Evolutionary conservation across 2,113 vertebrate genomes (phyloP).

Genomic region (Gymnorhina tibicen): DNA sequence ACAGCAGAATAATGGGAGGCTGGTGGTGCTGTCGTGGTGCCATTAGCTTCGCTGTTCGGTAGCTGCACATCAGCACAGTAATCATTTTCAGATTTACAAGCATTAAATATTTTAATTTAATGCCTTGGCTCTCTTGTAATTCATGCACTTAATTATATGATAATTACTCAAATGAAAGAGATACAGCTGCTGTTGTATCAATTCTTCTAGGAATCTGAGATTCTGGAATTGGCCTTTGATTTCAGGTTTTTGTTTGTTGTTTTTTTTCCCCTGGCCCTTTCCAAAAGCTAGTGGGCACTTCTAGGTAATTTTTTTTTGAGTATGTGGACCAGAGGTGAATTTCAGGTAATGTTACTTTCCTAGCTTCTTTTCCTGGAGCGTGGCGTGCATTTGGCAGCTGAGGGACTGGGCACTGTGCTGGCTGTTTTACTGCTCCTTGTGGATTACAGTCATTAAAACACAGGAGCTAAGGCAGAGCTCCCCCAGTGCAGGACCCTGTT

Average conservation of each 20-base stretch:
- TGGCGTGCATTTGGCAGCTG: constrained; percentile 24
- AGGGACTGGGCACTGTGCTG: background rate
- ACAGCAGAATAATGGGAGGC: constrained; percentile 7
- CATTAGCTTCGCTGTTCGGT: constrained; percentile 69
- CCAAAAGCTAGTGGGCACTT: background rate
- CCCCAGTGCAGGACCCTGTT: background rate
- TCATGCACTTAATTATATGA: constrained; percentile 91
- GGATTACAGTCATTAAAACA: constrained; percentile 27
- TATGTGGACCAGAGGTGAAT: background rate
- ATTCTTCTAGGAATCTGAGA: constrained; percentile 77
- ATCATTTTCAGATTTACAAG: constrained; percentile 90
- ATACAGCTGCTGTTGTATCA: constrained; percentile 81
- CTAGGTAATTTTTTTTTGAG: background rate
- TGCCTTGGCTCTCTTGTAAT: constrained; percentile 90
- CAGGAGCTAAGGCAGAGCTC: constrained; percentile 32
- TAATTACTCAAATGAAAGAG: constrained; percentile 87
- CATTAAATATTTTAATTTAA: constrained; percentile 94
- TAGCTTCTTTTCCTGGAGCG: background rate
- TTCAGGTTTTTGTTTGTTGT: background rate
- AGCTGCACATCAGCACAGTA: constrained; percentile 81
- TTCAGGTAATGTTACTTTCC: constrained; percentile 8
- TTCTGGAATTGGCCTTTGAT: constrained; percentile 63
- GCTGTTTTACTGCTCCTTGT: constrained; percentile 41
- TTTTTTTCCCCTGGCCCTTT: background rate
- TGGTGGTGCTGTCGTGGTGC: constrained; percentile 53